These are phyloP conservation scores for Picathartes gymnocephalus DNA, from an alignment of 2,113 vertebrate genomes.

Conservation along the genomic window DNA sequence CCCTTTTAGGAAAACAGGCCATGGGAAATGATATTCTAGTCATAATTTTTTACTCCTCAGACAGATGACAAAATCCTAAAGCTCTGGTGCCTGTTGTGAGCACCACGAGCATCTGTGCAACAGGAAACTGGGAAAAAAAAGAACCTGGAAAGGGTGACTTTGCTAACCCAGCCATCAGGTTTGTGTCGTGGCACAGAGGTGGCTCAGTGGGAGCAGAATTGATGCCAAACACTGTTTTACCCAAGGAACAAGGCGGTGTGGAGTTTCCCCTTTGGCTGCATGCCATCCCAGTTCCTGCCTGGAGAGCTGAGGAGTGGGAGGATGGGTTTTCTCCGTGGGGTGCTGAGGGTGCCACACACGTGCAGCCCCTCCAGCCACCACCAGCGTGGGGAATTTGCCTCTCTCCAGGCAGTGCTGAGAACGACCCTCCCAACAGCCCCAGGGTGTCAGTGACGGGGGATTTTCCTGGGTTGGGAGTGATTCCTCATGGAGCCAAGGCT, in stretches of 20 bases:
- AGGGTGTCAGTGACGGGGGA: background rate
- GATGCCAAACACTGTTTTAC: background rate
- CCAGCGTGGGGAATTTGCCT: background rate
- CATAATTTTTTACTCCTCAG: background rate
- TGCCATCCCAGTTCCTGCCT: background rate
- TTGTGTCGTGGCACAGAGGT: background rate
- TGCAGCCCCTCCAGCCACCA: background rate
- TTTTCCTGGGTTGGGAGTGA: constrained; percentile 40
- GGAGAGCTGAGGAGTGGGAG: background rate
- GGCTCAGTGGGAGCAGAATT: background rate
- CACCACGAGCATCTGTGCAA: background rate
- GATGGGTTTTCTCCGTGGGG: background rate
- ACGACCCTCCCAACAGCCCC: background rate
- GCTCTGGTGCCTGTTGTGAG: background rate
- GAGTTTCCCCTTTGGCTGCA: constrained; percentile 49
- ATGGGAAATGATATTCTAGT: fast-evolving
- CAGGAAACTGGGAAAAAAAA: constrained; percentile 5
- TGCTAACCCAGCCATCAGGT: background rate
- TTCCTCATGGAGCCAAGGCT: background rate
- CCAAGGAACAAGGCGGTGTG: background rate
- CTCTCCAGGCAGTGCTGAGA: background rate
- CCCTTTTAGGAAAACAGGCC: background rate
- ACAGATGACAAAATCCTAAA: background rate
- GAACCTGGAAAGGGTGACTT: background rate
- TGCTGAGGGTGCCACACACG: background rate